Percentiles rank a stretch among this genome's conserved stretches.
phyloP scores from a whole-genome alignment of 2,797 vertebrate genomes.

The Halcyon chelicuti region DNA sequence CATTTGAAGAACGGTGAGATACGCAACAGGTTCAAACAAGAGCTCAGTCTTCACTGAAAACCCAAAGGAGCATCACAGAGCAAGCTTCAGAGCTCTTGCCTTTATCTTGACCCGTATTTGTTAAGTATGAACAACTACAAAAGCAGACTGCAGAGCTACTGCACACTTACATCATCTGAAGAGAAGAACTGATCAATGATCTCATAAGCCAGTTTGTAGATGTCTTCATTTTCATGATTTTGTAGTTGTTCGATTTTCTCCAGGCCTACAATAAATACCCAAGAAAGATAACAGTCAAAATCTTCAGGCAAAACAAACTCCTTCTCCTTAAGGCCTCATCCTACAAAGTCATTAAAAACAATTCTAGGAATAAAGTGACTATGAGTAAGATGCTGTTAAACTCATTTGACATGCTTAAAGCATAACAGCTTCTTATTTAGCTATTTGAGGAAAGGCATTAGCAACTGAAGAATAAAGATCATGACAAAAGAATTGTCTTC shows the following conservation, averaged over 20 bases:
- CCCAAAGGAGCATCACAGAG: rapidly evolving
- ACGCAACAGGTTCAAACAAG: rapidly evolving
- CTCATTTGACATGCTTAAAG: background rate
- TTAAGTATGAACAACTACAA: background rate
- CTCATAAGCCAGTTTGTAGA: slow-evolving; percentile 99
- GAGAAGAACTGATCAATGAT: slow-evolving; percentile 99
- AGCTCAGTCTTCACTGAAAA: background rate
- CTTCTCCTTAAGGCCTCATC: background rate
- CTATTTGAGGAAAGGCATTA: background rate
- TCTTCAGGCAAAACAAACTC: background rate
- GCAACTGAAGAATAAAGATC: too few relatives aligned
- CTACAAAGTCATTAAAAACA: background rate
- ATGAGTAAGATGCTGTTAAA: background rate
- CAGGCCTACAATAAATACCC: slow-evolving; percentile 82
- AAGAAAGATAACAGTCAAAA: background rate
- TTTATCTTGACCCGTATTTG: background rate
- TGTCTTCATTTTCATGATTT: slow-evolving; percentile 99
- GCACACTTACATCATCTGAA: slow-evolving; percentile 91
- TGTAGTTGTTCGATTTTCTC: slow-evolving; percentile 99
- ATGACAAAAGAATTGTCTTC: too few relatives aligned
- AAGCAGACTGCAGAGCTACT: background rate
- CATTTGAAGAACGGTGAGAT: background rate
- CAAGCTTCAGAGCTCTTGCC: background rate
- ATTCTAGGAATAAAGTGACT: background rate
- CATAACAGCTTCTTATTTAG: background rate